Conservation (phyloP, 2,888 invertebrate species). For the Brenthis ino region DNA sequence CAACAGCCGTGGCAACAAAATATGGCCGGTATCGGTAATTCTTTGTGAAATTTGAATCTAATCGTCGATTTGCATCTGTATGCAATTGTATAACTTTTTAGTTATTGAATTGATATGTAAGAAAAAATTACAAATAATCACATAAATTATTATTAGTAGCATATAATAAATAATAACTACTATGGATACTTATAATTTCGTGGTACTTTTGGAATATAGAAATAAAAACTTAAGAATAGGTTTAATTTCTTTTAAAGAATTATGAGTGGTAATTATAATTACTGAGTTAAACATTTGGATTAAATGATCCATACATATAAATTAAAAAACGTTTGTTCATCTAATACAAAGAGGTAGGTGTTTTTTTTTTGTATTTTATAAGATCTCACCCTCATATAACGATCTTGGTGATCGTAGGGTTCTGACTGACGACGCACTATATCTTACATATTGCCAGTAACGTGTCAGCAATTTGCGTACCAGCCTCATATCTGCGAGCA, state of each 20-base stretch:
- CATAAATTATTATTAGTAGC: no score
- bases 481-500: constrained; percentile 43
- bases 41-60: constrained; percentile 42
- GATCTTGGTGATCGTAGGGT: constrained; percentile 10
- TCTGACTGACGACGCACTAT: constrained; percentile 52
- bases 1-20: constrained; percentile 52
- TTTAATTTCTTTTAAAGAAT: no score
- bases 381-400: not conserved
- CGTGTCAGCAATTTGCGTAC: constrained; percentile 67
- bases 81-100: not conserved
- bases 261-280: no score
- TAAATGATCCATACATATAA: no score
- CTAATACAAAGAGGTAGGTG: not conserved
- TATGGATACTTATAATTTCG: not conserved
- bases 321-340: no score
- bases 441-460: constrained; percentile 64
- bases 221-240: no score
- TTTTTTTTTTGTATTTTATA: not conserved
- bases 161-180: not conserved
- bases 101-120: not conserved
- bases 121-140: no score
- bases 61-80: constrained; percentile 33
- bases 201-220: no score
- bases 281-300: no score
- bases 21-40: constrained; percentile 42